phyloP scores from a whole-genome alignment of 2,888 invertebrate species.

The Caenorhabditis panamensis region DNA sequence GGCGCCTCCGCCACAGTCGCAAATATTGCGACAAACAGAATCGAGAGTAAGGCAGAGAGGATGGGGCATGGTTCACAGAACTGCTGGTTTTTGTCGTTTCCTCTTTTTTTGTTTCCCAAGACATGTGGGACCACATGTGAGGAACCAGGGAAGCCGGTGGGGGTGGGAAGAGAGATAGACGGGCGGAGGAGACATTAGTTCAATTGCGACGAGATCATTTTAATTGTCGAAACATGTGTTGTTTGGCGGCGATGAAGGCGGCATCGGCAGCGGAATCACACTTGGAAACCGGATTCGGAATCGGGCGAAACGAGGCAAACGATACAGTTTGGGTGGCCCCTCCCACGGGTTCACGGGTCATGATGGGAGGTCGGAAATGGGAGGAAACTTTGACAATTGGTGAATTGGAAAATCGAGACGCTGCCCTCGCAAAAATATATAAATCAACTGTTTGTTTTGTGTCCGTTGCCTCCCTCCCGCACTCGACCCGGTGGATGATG shows the following conservation, averaged over 20 bases:
- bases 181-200: slow-evolving; percentile 16
- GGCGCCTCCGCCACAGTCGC: slow-evolving; percentile 27
- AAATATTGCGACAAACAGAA: slow-evolving; percentile 40
- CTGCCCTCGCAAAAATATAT: slow-evolving; percentile 23
- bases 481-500: slow-evolving; percentile 36
- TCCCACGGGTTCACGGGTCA: slow-evolving; percentile 21
- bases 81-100: background rate
- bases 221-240: slow-evolving; percentile 50
- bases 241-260: slow-evolving; percentile 12
- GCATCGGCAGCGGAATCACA: slow-evolving; percentile 17
- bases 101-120: background rate
- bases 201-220: slow-evolving; percentile 33
- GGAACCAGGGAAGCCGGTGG: background rate
- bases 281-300: slow-evolving; percentile 19
- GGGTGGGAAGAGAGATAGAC: slow-evolving; percentile 16
- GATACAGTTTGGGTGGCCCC: background rate
- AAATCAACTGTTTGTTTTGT: slow-evolving; percentile 58
- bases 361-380: no score
- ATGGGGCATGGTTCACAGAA: slow-evolving; percentile 32
- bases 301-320: slow-evolving; percentile 2
- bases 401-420: slow-evolving; percentile 13
- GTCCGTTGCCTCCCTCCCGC: slow-evolving; percentile 29
- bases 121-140: slow-evolving; percentile 33
- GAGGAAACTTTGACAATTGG: no score
- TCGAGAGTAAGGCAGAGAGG: slow-evolving; percentile 15